Percentiles rank a stretch among this genome's conserved stretches.
These are phyloP conservation scores for Aelia acuminata DNA, from an alignment of 2,888 invertebrate species.

Conservation along the genomic window DNA sequence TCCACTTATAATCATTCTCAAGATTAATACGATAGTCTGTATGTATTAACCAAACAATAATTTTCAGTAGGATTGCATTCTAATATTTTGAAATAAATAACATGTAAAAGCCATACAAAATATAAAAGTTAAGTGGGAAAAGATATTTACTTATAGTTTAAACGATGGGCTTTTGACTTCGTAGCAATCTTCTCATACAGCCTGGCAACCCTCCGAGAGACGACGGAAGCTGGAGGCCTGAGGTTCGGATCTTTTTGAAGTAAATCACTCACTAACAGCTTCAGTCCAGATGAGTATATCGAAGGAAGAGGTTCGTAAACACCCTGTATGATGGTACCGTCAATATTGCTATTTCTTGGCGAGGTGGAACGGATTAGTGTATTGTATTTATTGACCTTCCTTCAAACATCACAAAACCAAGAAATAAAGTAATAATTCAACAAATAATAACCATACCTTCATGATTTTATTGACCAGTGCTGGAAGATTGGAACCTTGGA, in stretches of 20 bases:
- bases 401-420: too few species aligned
- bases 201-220: constrained; percentile 57
- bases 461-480: constrained; percentile 82
- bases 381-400: too few species aligned
- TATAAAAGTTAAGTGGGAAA: not conserved
- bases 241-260: constrained; percentile 76
- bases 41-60: too few species aligned
- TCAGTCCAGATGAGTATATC: constrained; percentile 77
- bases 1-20: too few species aligned
- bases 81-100: not conserved
- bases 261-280: constrained; percentile 75
- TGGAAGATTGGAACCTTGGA: constrained; percentile 81
- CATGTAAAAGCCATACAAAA: not conserved
- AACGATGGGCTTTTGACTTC: not conserved
- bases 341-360: too few species aligned
- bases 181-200: constrained; percentile 60
- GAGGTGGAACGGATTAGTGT: too few species aligned
- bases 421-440: too few species aligned
- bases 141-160: constrained; percentile 30
- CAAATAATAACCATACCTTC: constrained; percentile 65
- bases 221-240: constrained; percentile 76
- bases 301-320: constrained; percentile 78
- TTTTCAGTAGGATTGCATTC: not conserved
- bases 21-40: too few species aligned
- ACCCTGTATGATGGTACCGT: constrained; percentile 70